Evolutionary conservation across 1,140 invertebrate genomes (phyloP), one percentile per base, ranked within the genome.

Genomic region (Antheraea mylitta): DNA sequence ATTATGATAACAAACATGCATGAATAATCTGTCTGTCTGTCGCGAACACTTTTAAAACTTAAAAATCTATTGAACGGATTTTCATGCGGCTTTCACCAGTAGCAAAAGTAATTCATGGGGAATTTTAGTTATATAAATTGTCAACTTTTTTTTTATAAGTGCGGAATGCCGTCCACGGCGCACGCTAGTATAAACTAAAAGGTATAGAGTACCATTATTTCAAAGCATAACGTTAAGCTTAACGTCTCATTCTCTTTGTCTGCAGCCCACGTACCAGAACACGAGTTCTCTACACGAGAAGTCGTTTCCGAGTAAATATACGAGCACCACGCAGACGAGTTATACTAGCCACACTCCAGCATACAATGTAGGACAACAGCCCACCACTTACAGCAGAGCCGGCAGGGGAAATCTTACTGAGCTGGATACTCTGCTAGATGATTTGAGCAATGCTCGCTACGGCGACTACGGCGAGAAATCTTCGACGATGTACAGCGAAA

Each of bases 351-450:
- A 75, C 68, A 69, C 70, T 53, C 67, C 69, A 11, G 66, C 61
- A 45, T 83, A 87, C 61, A 75, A 78, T 60, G 59, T 64, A 9
- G 72, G 75, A 70, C 84, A 86, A 70, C 45, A 53, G 0, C 74
- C 82, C 3, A 72, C 85, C 9, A 86, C 87, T 9, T 85, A 91
- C 53, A 89, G 90, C 37, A 71, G 87, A 62, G 85, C 89, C 0
- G 86, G 77, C 9, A 75, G 85, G 1, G 93, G 95, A 58, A 98
- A 98, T 91, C 93, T 98, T 22, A 97, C 97, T 0, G 98, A 99
- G 92, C 87, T 99, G 79, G 98, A 99, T 89, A 97, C 96, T 30
- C 93, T 99, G 61, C 93, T 99, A 67, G 96, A 98, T 84, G 98
- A 99, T 90, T 93, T 99, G 72, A 98, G 98, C 92, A 96, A 96